A percentile compares a stretch with the other conserved stretches of the same genome.
These are phyloP conservation scores for Meghimatium bilineatum DNA, from an alignment of 2,888 invertebrate genomes.

Conservation along the genomic window DNA sequence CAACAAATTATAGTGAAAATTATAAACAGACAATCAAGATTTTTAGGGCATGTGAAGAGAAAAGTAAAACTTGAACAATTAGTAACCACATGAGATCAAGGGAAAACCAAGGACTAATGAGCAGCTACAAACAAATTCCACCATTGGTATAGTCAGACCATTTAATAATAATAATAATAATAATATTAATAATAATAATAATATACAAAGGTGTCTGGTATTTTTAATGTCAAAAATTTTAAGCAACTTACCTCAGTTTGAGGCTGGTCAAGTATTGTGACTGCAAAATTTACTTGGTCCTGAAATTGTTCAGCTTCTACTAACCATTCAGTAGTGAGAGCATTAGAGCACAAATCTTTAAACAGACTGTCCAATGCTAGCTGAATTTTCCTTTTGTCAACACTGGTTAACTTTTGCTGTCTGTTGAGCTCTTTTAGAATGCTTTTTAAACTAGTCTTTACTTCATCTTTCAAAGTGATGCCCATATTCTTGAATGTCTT, in stretches of 20 bases:
- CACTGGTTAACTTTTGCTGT: constrained; percentile 13
- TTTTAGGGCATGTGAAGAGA: no score
- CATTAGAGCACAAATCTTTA: not conserved
- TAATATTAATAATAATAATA: no score
- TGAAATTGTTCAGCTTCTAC: not conserved
- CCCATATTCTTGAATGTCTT: constrained; percentile 13
- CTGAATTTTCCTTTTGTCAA: constrained; percentile 2
- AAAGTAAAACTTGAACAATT: no score
- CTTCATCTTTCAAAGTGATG: constrained; percentile 7
- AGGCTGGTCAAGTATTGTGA: constrained; percentile 20
- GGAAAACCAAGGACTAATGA: no score
- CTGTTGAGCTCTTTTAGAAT: constrained; percentile 14
- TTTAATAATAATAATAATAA: no score
- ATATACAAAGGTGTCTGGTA: not conserved
- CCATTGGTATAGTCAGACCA: no score
- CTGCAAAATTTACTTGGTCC: not conserved
- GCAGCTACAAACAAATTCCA: no score
- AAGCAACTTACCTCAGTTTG: constrained; percentile 20
- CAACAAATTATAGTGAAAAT: no score
- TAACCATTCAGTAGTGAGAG: not conserved
- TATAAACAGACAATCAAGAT: no score
- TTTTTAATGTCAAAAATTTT: not conserved
- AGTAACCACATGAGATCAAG: no score
- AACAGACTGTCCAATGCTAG: not conserved
- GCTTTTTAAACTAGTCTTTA: not conserved